Percentiles rank a stretch among this genome's conserved stretches.
Evolutionary conservation across 2,797 vertebrate genomes (phyloP).

Genomic region (Tragelaphus eurycerus): DNA sequence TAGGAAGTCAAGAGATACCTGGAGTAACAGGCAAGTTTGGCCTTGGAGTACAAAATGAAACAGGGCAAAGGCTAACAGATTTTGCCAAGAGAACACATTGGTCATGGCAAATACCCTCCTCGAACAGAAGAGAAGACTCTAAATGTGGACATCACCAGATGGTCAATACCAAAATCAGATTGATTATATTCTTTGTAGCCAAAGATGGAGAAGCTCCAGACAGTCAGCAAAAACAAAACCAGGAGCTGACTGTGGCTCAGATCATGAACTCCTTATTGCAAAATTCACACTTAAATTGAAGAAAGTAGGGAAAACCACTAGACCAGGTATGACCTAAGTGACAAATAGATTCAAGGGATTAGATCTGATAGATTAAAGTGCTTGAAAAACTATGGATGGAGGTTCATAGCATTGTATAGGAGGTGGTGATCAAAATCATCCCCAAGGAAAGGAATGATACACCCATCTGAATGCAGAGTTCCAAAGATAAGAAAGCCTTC

Average conservation of each 20-base stretch:
- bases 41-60: not conserved
- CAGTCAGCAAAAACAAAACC: not conserved
- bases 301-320: not conserved
- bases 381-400: not conserved
- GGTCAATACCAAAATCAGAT: not conserved
- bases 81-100: not conserved
- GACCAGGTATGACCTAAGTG: not conserved
- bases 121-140: not conserved
- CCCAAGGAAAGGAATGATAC: not conserved
- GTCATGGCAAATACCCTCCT: not conserved
- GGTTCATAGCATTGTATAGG: not conserved
- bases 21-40: not conserved
- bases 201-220: not conserved
- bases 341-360: not conserved
- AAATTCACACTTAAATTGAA: not conserved
- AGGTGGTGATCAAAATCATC: not conserved
- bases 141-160: not conserved
- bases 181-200: not conserved
- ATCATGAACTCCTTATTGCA: not conserved
- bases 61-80: not conserved
- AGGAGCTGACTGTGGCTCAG: not conserved
- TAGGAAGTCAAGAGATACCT: not conserved
- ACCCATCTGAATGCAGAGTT: not conserved
- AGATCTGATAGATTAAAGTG: not conserved
- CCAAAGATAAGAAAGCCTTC: not conserved